Conservation (phyloP, 2,888 invertebrate species). For the Stenotaenia linearis region DNA sequence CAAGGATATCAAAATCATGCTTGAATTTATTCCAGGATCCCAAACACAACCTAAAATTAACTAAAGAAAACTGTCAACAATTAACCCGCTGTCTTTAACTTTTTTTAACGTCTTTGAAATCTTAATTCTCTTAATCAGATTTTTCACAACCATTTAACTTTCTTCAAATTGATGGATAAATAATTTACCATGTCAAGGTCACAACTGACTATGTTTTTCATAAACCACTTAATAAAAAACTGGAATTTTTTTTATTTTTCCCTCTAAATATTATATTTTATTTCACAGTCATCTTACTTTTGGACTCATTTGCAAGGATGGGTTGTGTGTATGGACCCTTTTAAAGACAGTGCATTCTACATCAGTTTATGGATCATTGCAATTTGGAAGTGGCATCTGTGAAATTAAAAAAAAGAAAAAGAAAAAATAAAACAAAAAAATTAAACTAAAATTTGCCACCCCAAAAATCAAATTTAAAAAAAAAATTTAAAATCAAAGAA, state of each 20-base stretch:
- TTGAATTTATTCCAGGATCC: not conserved
- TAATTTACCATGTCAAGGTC: not conserved
- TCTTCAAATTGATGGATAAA: not conserved
- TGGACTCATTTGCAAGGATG: conserved; percentile 26
- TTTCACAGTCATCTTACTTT: not conserved
- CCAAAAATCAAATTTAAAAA: not conserved
- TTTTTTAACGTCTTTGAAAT: no score
- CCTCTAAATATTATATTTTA: not conserved
- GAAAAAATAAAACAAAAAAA: not conserved
- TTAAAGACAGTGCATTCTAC: conserved; percentile 21
- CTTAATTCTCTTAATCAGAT: no score
- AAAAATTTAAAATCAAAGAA: not conserved
- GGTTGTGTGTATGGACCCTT: conserved; percentile 24
- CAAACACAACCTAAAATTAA: not conserved
- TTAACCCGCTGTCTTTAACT: no score
- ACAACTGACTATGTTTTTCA: not conserved
- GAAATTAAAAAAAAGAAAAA: not conserved
- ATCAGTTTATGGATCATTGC: conserved; percentile 20
- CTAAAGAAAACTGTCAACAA: not conserved
- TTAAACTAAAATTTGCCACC: not conserved
- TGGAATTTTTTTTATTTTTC: not conserved
- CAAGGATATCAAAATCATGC: conserved; percentile 3
- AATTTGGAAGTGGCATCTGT: conserved; percentile 26
- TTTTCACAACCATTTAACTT: not conserved
- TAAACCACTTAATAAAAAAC: not conserved